phyloP scores from a whole-genome alignment of 2,888 invertebrate species.

The Nasonia oneida region DNA sequence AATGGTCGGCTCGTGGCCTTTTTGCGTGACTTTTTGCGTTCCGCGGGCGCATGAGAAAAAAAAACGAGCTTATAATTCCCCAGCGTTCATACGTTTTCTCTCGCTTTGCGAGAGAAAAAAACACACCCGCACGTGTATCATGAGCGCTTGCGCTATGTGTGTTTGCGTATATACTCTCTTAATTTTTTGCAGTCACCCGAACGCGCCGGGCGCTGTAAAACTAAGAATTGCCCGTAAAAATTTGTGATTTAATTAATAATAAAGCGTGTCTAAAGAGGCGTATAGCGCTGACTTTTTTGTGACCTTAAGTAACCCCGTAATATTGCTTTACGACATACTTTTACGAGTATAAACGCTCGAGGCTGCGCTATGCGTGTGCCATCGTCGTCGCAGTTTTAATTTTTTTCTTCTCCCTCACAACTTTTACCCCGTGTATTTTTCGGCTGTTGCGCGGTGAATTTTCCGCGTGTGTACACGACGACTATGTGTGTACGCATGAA shows the following conservation, averaged over 20 bases:
- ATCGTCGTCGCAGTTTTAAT: neutral
- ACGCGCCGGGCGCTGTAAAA: no score
- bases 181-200: no score
- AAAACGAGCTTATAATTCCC: neutral
- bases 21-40: neutral
- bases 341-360: constrained; percentile 8
- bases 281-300: constrained; percentile 15
- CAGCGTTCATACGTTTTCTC: neutral
- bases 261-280: constrained; percentile 11
- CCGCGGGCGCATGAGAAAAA: neutral
- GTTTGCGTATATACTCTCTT: neutral
- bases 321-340: constrained; percentile 57
- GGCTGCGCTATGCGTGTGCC: neutral
- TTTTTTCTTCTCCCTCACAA: neutral
- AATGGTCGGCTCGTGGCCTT: neutral
- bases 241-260: constrained; percentile 48
- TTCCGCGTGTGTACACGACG: neutral
- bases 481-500: neutral
- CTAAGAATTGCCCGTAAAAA: neutral
- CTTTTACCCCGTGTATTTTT: neutral
- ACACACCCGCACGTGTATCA: neutral
- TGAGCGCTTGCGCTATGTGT: neutral
- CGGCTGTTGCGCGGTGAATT: neutral
- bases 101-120: neutral
- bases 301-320: constrained; percentile 50